Evolutionary conservation across 1,140 invertebrate genomes (phyloP).

Genomic region (Sarcophaga peregrina): DNA sequence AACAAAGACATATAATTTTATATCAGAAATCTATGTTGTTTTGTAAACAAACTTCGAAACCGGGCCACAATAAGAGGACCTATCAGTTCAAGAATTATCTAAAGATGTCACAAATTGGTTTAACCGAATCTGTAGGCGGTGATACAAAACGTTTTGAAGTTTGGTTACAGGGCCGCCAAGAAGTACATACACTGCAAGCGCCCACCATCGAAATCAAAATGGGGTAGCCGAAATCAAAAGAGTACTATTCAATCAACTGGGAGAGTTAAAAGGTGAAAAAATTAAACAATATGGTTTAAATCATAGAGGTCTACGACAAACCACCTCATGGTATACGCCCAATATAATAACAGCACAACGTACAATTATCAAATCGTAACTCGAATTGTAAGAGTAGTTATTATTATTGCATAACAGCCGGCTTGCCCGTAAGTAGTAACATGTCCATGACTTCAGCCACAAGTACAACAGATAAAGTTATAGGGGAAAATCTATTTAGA

Average conservation of each 20-base stretch:
- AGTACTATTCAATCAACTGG: conserved; percentile 89
- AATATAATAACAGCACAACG: conserved; percentile 60
- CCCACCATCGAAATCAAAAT: conserved; percentile 79
- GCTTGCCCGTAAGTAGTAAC: conserved; percentile 26
- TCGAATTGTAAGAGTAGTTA: conserved; percentile 56
- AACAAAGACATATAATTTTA: conserved; percentile 91
- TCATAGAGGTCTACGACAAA: conserved; percentile 76
- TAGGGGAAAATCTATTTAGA: too few relatives aligned
- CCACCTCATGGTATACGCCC: conserved; percentile 78
- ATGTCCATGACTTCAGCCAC: conserved; percentile 22
- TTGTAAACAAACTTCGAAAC: conserved; percentile 80
- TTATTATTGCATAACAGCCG: conserved; percentile 50
- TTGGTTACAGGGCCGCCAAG: conserved; percentile 90
- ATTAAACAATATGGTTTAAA: conserved; percentile 76
- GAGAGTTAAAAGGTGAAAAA: conserved; percentile 86
- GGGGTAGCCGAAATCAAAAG: conserved; percentile 94
- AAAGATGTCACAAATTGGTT: conserved; percentile 93
- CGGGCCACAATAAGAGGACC: conserved; percentile 80
- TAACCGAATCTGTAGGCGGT: conserved; percentile 91
- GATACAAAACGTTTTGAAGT: conserved; percentile 92
- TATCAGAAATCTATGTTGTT: conserved; percentile 94
- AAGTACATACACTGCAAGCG: conserved; percentile 94
- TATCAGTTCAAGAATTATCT: conserved; percentile 93
- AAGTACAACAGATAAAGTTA: conserved; percentile 52
- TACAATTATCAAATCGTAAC: conserved; percentile 64